Conservation (phyloP, 2,113 vertebrate genomes). For the Gadus macrocephalus region DNA sequence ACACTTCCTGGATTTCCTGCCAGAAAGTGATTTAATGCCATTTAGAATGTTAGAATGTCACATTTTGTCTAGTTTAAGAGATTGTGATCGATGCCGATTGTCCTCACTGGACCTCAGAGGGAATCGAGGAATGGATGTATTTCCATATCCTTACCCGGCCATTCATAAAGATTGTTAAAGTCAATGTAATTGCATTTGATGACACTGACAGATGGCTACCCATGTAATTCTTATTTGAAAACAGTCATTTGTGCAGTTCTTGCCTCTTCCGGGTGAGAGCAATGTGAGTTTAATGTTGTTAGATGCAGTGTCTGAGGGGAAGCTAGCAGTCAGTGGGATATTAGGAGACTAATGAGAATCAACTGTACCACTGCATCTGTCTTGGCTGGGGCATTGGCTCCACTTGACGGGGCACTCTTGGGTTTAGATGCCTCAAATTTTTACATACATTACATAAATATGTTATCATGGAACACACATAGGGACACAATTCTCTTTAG, state of each 20-base stretch:
- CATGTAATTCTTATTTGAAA: not conserved
- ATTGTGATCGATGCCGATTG: too few relatives aligned
- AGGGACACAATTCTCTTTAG: not conserved
- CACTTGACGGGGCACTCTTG: slow-evolving; percentile 37
- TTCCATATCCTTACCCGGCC: too few relatives aligned
- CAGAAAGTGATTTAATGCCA: too few relatives aligned
- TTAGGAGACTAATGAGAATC: slow-evolving; percentile 28
- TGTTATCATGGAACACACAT: slow-evolving; percentile 30
- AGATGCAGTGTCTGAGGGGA: too few relatives aligned
- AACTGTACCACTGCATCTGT: slow-evolving; percentile 48
- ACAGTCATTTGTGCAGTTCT: slow-evolving; percentile 24
- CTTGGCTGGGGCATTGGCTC: slow-evolving; percentile 36
- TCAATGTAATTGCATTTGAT: too few relatives aligned
- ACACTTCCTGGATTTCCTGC: too few relatives aligned
- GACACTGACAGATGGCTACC: not conserved
- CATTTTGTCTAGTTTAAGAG: too few relatives aligned
- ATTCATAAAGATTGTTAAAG: too few relatives aligned
- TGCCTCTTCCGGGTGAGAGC: slow-evolving; percentile 20
- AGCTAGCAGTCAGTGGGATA: slow-evolving; percentile 14
- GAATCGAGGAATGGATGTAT: too few relatives aligned
- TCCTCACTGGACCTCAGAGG: too few relatives aligned
- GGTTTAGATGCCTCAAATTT: slow-evolving; percentile 56
- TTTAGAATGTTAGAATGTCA: too few relatives aligned
- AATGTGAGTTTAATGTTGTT: not conserved
- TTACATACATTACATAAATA: slow-evolving; percentile 34